Conservation (phyloP, 2,888 invertebrate species). For the Mythimna vitellina region DNA sequence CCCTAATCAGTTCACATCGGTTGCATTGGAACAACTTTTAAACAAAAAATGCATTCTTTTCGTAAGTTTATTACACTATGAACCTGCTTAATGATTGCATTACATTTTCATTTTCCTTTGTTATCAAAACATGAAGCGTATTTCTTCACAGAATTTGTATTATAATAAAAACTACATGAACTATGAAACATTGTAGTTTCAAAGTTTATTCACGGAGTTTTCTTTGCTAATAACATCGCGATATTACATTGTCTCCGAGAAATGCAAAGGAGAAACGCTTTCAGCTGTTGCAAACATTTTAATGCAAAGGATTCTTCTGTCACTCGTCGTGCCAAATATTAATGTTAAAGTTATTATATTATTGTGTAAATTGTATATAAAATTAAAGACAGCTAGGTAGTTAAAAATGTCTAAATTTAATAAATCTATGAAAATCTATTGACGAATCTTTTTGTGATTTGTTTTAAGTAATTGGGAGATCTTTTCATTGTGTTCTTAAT, state of each 20-base stretch:
- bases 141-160: conserved; percentile 30
- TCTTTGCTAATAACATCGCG: conserved; percentile 44
- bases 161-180: conserved; percentile 33
- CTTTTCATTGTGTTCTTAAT: conserved; percentile 23
- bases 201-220: conserved; percentile 41
- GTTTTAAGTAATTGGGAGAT: conserved; percentile 66
- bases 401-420: conserved; percentile 70
- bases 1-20: not conserved
- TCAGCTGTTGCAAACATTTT: conserved; percentile 54
- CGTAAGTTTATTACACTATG: not conserved
- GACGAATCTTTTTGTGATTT: conserved; percentile 51
- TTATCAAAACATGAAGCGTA: conserved; percentile 24
- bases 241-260: conserved; percentile 30
- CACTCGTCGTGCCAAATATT: conserved; percentile 66
- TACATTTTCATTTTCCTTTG: conserved; percentile 25
- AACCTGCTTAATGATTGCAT: not conserved
- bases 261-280: conserved; percentile 29
- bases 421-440: conserved; percentile 66
- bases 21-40: not conserved
- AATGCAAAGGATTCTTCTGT: conserved; percentile 31
- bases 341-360: conserved; percentile 62
- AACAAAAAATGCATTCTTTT: not conserved
- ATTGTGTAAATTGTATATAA: conserved; percentile 77
- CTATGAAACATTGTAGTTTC: conserved; percentile 37
- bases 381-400: conserved; percentile 67